phyloP scores from a whole-genome alignment of 2,888 invertebrate species.

The Orthosia gracilis region DNA sequence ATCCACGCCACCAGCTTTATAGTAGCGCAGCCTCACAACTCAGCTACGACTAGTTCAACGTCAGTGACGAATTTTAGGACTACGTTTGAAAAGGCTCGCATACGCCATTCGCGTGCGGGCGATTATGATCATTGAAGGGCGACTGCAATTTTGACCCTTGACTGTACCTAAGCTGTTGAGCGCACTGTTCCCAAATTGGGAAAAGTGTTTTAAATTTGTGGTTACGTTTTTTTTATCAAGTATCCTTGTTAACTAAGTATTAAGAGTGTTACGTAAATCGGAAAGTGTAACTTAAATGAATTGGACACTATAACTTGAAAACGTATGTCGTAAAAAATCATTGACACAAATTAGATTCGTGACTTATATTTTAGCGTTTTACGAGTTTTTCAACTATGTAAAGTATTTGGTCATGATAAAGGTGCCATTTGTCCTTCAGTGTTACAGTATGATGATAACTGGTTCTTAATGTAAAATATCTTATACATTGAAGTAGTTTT shows the following conservation, averaged over 20 bases:
- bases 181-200: too few relatives aligned
- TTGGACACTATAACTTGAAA: background rate
- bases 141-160: too few relatives aligned
- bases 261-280: background rate
- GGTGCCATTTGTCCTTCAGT: conserved; percentile 49
- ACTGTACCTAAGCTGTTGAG: too few relatives aligned
- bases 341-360: conserved; percentile 50
- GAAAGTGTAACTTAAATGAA: conserved; percentile 11
- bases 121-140: too few relatives aligned
- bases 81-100: too few relatives aligned
- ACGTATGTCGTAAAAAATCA: conserved; percentile 11
- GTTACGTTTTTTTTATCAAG: too few relatives aligned
- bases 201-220: background rate
- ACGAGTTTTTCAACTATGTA: conserved; percentile 36
- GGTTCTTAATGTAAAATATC: conserved; percentile 25
- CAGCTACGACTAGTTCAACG: too few relatives aligned
- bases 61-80: too few relatives aligned
- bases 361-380: conserved; percentile 54
- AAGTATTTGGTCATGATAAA: conserved; percentile 42
- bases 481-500: background rate
- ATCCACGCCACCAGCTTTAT: too few relatives aligned
- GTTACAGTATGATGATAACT: conserved; percentile 38
- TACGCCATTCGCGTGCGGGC: too few relatives aligned
- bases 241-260: background rate
- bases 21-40: too few relatives aligned